These are phyloP conservation scores for Pseudorasbora parva DNA, from an alignment of 2,113 vertebrate species.

Conservation along the genomic window DNA sequence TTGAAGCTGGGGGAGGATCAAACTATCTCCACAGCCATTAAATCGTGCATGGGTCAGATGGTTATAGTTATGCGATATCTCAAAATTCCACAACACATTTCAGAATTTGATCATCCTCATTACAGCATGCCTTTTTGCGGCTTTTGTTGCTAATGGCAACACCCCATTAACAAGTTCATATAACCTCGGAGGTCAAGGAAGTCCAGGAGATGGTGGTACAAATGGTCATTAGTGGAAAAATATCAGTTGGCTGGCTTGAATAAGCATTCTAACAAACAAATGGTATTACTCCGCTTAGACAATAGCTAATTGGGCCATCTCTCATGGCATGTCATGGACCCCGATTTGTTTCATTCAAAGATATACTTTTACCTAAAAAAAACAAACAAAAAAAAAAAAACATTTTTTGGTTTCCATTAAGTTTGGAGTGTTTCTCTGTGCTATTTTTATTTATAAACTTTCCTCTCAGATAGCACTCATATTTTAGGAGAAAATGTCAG, in stretches of 20 bases:
- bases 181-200: slow-evolving; percentile 59
- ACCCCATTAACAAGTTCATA: slow-evolving; percentile 64
- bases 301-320: slow-evolving; percentile 62
- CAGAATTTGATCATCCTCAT: slow-evolving; percentile 50
- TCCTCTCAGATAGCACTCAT: not conserved
- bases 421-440: not conserved
- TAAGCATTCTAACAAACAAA: slow-evolving; percentile 59
- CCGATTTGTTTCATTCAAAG: not conserved
- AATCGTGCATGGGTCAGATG: not conserved
- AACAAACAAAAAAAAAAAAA: too few species aligned
- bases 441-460: not conserved
- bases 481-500: too few species aligned
- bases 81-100: slow-evolving; percentile 39
- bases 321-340: not conserved
- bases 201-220: slow-evolving; percentile 57
- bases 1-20: slow-evolving; percentile 3
- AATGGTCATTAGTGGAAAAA: slow-evolving; percentile 57
- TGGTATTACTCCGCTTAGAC: slow-evolving; percentile 49
- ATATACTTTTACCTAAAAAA: not conserved
- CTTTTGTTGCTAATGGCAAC: slow-evolving; percentile 72
- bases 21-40: slow-evolving; percentile 14
- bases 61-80: slow-evolving; percentile 32
- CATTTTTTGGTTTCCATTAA: too few species aligned
- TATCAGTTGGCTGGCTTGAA: slow-evolving; percentile 40
- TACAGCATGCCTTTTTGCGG: slow-evolving; percentile 46